A percentile compares a stretch with the other conserved stretches of the same genome.
Conservation (phyloP, 2,797 vertebrate species). For the Geotrypetes seraphini region DNA sequence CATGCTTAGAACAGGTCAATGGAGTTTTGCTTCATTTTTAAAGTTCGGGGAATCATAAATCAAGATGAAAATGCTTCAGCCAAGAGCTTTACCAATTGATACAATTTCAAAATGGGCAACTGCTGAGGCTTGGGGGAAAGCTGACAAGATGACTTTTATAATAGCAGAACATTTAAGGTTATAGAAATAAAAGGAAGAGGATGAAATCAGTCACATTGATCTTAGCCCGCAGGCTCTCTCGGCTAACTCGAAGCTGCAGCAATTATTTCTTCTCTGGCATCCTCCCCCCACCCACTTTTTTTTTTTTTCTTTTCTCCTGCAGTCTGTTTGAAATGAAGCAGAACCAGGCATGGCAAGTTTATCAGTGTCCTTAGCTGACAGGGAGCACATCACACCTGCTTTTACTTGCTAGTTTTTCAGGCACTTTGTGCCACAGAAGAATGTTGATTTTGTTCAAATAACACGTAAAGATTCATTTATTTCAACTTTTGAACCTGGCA, state of each 20-base stretch:
- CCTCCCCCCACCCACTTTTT: constrained; percentile 11
- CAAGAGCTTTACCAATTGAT: constrained; percentile 56
- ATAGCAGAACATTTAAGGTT: constrained; percentile 71
- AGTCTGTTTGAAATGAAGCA: constrained; percentile 69
- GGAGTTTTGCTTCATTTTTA: constrained; percentile 36
- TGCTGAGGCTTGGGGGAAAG: constrained; percentile 53
- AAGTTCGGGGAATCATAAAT: constrained; percentile 52
- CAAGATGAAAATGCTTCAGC: constrained; percentile 65
- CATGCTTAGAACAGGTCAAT: constrained; percentile 15
- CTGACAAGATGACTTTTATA: constrained; percentile 71
- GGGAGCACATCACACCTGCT: constrained; percentile 58
- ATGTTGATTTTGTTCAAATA: constrained; percentile 56
- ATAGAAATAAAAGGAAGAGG: constrained; percentile 68
- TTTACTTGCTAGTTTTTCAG: constrained; percentile 55
- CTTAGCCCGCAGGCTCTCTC: constrained; percentile 63
- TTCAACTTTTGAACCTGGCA: constrained; percentile 63
- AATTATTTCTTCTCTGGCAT: constrained; percentile 62
- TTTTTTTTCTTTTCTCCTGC: constrained; percentile 30
- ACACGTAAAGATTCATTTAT: constrained; percentile 66
- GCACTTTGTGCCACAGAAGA: constrained; percentile 57
- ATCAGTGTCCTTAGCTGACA: constrained; percentile 59
- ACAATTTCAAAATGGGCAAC: constrained; percentile 60
- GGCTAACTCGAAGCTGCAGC: constrained; percentile 53
- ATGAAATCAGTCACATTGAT: constrained; percentile 70
- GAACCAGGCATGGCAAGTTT: constrained; percentile 54